Base-by-base conservation (phyloP, 2,113 vertebrate genomes). In the Myotis lucifugus region DNA sequence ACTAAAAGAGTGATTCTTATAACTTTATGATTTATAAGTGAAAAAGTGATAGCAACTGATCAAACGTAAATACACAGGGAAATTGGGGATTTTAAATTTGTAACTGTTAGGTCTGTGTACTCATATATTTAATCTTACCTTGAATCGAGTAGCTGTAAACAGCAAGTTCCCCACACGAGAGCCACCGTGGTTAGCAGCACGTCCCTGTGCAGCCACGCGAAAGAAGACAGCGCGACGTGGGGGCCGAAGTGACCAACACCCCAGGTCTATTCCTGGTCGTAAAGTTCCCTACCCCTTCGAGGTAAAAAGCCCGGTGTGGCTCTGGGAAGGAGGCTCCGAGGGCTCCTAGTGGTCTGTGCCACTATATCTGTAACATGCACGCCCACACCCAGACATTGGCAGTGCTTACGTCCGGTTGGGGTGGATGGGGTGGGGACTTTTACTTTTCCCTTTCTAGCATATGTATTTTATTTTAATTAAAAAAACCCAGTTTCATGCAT, bases 191-290 rank as follows among this genome's bases (percentile, higher is more conserved):
- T 19, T 3, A 52, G 7, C 29, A 12, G 25, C n/a, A 10, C 0
- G 2, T 27, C 37, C 7, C 25, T 0, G 2, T 3, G 46, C 27
- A 4, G 2, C 54, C 42, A 0, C 14, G 6, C 0, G 8, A 5
- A 3, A 1, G 64, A 6, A 12, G 15, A 8, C 1, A 3, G 17
- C 0, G 4, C 4, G 2, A 1, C 0, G 3, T 19, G 6, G 1
- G 77, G 17, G 23, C 23, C 0, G 3, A n/a, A 0, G 23, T 3
- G 15, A 13, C 2, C 21, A 13, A 8, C 10, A 2, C 14, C 2
- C 29, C 48, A 15, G 48, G 14, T 37, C 42, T 40, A 3, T 46
- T 13, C 13, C 14, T 3, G 1, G 32, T n/a, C 52, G n/a, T 5
- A 40, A 25, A 7, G 12, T 40, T 11, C 85, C 12, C 37, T 46